Evolutionary conservation across 2,888 invertebrate genomes (phyloP), one percentile per base, ranked within the genome.

Genomic region (Rhagophthalmus giganteus): DNA sequence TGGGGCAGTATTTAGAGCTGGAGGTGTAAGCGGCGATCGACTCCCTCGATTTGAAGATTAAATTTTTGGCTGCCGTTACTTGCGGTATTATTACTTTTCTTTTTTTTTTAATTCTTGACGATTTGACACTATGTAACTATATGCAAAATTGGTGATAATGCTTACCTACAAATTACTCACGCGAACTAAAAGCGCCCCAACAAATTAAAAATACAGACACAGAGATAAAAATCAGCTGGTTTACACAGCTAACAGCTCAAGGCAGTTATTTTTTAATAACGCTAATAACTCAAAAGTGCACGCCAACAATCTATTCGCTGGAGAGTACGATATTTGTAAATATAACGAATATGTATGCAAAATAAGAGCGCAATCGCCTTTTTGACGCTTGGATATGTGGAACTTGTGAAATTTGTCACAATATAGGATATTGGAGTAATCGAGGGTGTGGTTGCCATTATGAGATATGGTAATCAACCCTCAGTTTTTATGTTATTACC

Each of bases 1-100:
- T 49, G 56, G 56, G 37, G 53, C 45, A 35, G 48, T 53, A 53
- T 49, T 53, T 42, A 33, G 41, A 25, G 24, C 33, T 40, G 31
- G 33, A 52, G 45, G 40, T 46, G 41, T 26, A 41, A 25, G 40
- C 41, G 26, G 27, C 24, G 25, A 47, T 39, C 25, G 39, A 33
- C 46, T 42, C 16, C 13, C 24, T n/a, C 10, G 15, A 30, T 37
- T 46, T 30, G 13, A 30, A 30, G 32, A 33, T 33, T 41, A 20
- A 11, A 9, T 16, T 27, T 11, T 14, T 30, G 40, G 26, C 12
- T 35, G 10, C 1, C n/a, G n/a, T n/a, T n/a, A n/a, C n/a, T 20
- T 5, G 7, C 20, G 20, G 20, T 20, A 5, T 20, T 20, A 20
- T 7, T 20, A 3, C 20, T 5, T 20, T 20, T 20, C n/a, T n/a